Base-by-base conservation (phyloP, 2,888 invertebrate genomes). In the Acleris literana region DNA sequence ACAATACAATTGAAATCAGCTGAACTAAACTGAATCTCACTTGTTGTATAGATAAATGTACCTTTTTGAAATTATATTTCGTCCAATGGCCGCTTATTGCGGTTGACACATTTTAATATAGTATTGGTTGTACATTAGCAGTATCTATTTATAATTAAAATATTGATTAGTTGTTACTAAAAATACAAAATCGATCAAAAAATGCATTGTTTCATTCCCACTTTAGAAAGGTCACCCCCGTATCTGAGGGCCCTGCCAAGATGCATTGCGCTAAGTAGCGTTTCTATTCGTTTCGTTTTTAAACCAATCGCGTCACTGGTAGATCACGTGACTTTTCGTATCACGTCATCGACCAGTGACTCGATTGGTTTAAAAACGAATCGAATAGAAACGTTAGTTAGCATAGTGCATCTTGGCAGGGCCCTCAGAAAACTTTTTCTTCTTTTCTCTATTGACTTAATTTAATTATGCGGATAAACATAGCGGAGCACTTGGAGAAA, bases 161-260 rank as follows among this genome's bases (percentile, higher is more conserved):
- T 86, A 89, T 90, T 92, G 92, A 92, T 90, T 92, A 92, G 90
- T 90, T 91, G 92, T 92, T 92, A 92, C 88, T 90, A 82, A 92
- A 92, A 92, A 92, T 90, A 92, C 82, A 90, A 90, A 92, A 90
- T 91, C 83, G 85, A 91, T 90, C 85, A 84, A 89, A 89, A 78
- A 81, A 69, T 25, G 18, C 53, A 66, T 29, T 17, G 59, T 73
- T 79, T 74, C 74, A 79, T 78, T 76, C 49, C 62, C 70, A 73
- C 52, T 5, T 29, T 9, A 52, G 18, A 55, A 56, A 16, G 6
- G 17, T n/a, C 16, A n/a, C n/a, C n/a, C n/a, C n/a, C n/a, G n/a
- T n/a, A n/a, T n/a, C n/a, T n/a, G n/a, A n/a, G n/a, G n/a, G n/a
- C n/a, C n/a, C n/a, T n/a, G n/a, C n/a, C n/a, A n/a, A n/a, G n/a